Evolutionary conservation across 2,888 invertebrate species (phyloP), one percentile per base, ranked within the genome.

Genomic region (Apomyelois bistriatella): DNA sequence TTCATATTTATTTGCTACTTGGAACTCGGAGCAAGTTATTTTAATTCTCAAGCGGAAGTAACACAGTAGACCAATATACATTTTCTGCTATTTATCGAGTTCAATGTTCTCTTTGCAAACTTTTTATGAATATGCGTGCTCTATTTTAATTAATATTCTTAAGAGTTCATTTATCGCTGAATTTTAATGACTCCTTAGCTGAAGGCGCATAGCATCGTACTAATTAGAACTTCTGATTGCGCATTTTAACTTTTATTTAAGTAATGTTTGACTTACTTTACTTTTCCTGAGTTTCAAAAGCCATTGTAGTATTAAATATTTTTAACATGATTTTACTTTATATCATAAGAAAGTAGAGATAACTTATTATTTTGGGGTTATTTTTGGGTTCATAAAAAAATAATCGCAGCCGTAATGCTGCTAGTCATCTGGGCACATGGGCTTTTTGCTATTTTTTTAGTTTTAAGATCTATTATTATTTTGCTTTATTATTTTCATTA

Each of bases 61-160:
- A 35, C 41, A n/a, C 15, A 42, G 28, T n/a, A 30, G 10, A 42
- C 52, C 36, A 28, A 36, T 43, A 37, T 43, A 50, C 28, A 51
- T 46, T 46, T 35, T 7, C 37, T 54, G 55, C 40, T 58, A 60
- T 59, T 62, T 52, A 63, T 59, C 53, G 55, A 53, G 50, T 60
- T 56, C 58, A 68, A 58, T 67, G 64, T 56, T 56, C 62, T 56
- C 51, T 57, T 58, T 46, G 58, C 64, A 65, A 72, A 63, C 62
- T 63, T 69, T 63, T 70, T 71, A 71, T 74, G 71, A 72, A 68
- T 68, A 61, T 64, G 60, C 56, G 58, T 72, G 60, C 66, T 66
- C 59, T 64, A 65, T 68, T 72, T 74, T 73, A 70, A 74, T 74
- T 73, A 72, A 73, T 68, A 66, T 70, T 61, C 66, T 65, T 62